Percentiles rank a stretch among this genome's conserved stretches.
Evolutionary conservation across 2,113 vertebrate species (phyloP).

Genomic region (Columba janthina): DNA sequence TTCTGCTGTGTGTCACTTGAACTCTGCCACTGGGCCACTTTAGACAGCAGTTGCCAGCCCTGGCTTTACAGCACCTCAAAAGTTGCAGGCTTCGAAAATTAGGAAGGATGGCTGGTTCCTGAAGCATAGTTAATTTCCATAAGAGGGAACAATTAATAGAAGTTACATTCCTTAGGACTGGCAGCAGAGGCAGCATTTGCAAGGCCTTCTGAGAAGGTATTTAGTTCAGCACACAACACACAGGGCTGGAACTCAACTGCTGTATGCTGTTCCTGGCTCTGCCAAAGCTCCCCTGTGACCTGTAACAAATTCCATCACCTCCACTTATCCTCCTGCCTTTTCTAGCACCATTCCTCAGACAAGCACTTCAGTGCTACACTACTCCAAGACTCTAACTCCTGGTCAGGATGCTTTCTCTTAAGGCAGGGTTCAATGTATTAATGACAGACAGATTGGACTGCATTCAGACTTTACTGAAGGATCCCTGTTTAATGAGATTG

Average conservation of each 20-base stretch:
- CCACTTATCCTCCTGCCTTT: not conserved
- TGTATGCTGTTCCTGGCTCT: not conserved
- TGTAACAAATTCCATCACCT: not conserved
- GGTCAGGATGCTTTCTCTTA: not conserved
- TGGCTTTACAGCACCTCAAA: not conserved
- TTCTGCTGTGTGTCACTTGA: not conserved
- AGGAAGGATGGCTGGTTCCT: not conserved
- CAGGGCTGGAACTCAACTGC: not conserved
- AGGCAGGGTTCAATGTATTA: not conserved
- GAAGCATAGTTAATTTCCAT: not conserved
- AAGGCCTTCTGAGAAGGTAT: not conserved
- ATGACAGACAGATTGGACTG: not conserved
- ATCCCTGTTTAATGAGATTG: not conserved
- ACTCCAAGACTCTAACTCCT: not conserved
- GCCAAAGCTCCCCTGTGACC: not conserved
- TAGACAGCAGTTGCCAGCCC: not conserved
- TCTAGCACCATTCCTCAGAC: not conserved
- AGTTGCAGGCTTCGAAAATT: not conserved
- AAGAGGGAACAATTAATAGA: not conserved
- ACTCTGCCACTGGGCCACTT: not conserved
- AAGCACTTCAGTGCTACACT: not conserved
- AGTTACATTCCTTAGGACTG: not conserved
- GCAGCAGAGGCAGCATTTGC: not conserved
- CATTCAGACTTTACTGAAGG: not conserved
- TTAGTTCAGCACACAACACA: not conserved